Evolutionary conservation across 2,888 invertebrate genomes (phyloP).

Genomic region (Drosophila tripunctata): DNA sequence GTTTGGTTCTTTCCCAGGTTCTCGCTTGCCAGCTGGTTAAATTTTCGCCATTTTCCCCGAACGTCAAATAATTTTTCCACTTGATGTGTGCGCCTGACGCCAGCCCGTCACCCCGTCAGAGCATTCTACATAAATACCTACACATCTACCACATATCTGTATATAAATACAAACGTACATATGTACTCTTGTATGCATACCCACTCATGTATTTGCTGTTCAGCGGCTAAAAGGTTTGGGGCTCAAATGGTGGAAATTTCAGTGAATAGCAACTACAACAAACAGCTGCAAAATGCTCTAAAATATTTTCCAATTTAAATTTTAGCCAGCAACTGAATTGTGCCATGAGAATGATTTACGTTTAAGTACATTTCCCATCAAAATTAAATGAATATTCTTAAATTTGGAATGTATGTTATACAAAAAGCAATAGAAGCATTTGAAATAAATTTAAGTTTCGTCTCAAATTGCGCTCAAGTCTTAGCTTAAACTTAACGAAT

Average conservation of each 20-base stretch:
- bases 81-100: constrained; percentile 49
- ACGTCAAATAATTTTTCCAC: constrained; percentile 68
- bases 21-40: constrained; percentile 32
- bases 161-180: background rate
- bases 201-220: constrained; percentile 1
- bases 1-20: constrained; percentile 16
- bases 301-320: constrained; percentile 28
- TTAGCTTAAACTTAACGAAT: too few species aligned
- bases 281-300: constrained; percentile 12
- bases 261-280: background rate
- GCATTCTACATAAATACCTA: constrained; percentile 20
- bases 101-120: constrained; percentile 16
- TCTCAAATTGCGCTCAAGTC: too few species aligned
- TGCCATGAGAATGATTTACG: background rate
- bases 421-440: too few species aligned
- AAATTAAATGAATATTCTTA: background rate
- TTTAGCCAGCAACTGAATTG: constrained; percentile 5
- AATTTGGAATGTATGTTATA: background rate
- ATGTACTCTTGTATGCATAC: background rate
- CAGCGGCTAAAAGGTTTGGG: constrained; percentile 2
- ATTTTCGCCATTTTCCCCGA: constrained; percentile 58
- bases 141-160: background rate
- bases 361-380: background rate
- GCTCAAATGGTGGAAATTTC: background rate
- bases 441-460: too few species aligned